Evolutionary conservation across 2,797 vertebrate species (phyloP).

Genomic region (Lagorchestes hirsutus): DNA sequence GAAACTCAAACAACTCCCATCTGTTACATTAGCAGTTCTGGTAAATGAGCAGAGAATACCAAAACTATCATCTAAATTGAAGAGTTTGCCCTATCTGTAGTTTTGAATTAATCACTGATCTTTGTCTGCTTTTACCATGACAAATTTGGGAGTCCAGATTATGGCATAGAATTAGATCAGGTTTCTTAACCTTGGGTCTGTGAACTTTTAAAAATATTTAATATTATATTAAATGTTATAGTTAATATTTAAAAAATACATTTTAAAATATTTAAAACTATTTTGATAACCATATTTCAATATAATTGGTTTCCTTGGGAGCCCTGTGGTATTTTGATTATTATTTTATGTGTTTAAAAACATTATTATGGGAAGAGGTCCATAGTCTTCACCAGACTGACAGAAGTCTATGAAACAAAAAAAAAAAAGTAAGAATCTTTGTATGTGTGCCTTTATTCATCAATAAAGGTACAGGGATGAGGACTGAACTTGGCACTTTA

Average conservation of each 20-base stretch:
- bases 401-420: not conserved
- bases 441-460: not conserved
- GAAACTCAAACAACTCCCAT: constrained; percentile 20
- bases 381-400: not conserved
- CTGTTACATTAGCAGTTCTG: constrained; percentile 3
- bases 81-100: not conserved
- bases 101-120: not conserved
- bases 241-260: too few species aligned
- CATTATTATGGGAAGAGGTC: not conserved
- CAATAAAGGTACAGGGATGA: not conserved
- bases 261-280: not conserved
- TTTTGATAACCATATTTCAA: not conserved
- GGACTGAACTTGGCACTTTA: not conserved
- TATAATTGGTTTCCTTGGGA: not conserved
- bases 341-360: not conserved
- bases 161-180: not conserved
- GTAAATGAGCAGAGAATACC: not conserved
- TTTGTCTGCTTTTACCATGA: not conserved
- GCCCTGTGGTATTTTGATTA: not conserved
- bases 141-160: not conserved
- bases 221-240: not conserved
- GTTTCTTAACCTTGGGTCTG: not conserved
- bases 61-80: not conserved
- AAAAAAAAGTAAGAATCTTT: not conserved
- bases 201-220: not conserved